Evolutionary conservation across 2,888 invertebrate genomes (phyloP).

Genomic region (Nomada lathburiana): DNA sequence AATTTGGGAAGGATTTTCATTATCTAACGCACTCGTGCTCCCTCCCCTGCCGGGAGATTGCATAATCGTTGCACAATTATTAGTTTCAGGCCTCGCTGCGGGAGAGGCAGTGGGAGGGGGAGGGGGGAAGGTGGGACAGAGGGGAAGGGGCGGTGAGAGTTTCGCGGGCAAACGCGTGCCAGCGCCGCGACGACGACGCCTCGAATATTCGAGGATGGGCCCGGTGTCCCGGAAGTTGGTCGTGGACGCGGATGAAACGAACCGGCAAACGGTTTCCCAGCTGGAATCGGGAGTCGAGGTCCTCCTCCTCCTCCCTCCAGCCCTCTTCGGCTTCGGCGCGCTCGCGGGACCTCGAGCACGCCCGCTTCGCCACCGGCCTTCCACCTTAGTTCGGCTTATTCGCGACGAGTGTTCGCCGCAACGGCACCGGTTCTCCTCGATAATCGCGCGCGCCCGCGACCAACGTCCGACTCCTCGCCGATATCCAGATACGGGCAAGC

Average conservation of each 20-base stretch:
- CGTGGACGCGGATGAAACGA: background rate
- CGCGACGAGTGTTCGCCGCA: slow-evolving; percentile 45
- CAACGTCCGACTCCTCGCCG: no score
- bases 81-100: no score
- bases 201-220: background rate
- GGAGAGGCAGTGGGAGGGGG: no score
- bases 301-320: slow-evolving; percentile 55
- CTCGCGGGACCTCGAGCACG: slow-evolving; percentile 15
- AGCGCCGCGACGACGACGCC: background rate
- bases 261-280: slow-evolving; percentile 18
- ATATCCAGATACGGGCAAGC: background rate
- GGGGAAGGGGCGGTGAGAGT: no score
- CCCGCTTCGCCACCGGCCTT: slow-evolving; percentile 50
- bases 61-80: slow-evolving; percentile 10
- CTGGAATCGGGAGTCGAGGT: slow-evolving; percentile 29
- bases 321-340: slow-evolving; percentile 21
- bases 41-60: background rate
- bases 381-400: slow-evolving; percentile 44
- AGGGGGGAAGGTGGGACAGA: no score
- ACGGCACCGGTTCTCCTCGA: slow-evolving; percentile 8
- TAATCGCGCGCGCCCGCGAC: background rate
- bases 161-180: no score
- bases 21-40: slow-evolving; percentile 1
- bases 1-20: background rate
- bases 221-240: no score